Conservation (phyloP, 2,113 vertebrate species). For the Cyprinodon tularosa region DNA sequence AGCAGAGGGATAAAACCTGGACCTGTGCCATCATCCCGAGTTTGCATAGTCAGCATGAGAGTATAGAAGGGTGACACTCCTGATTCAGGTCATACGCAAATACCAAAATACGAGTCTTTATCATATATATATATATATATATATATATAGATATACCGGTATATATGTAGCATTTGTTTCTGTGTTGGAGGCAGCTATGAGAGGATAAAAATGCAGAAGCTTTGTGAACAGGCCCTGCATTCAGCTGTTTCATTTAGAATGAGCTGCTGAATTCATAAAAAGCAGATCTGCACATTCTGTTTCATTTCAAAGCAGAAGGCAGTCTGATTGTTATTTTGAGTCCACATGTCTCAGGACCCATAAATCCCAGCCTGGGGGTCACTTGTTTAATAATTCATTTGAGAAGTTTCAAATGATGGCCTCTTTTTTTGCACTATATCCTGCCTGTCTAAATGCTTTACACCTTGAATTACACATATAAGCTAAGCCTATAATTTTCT, state of each 20-base stretch:
- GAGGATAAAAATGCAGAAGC: no score
- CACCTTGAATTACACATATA: no score
- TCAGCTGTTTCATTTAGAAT: no score
- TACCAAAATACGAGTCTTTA: not conserved
- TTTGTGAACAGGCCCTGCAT: no score
- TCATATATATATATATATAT: not conserved
- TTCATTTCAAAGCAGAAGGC: not conserved
- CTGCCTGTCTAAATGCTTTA: no score
- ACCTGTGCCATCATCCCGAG: conserved; percentile 7
- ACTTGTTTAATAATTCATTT: conserved; percentile 2
- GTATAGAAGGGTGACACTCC: not conserved
- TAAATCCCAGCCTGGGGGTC: conserved; percentile 6
- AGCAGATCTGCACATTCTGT: no score
- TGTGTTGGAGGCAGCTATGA: no score
- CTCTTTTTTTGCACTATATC: not conserved
- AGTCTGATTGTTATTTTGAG: not conserved
- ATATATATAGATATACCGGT: no score
- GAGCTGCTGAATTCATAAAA: no score
- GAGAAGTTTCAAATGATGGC: not conserved
- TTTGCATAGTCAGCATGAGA: conserved; percentile 16
- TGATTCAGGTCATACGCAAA: not conserved
- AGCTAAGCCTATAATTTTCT: no score
- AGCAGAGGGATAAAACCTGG: conserved; percentile 25
- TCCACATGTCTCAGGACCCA: not conserved
- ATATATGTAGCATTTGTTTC: no score